Evolutionary conservation across 2,113 vertebrate genomes (phyloP), one percentile per base, ranked within the genome.

Genomic region (Hoplias malabaricus): DNA sequence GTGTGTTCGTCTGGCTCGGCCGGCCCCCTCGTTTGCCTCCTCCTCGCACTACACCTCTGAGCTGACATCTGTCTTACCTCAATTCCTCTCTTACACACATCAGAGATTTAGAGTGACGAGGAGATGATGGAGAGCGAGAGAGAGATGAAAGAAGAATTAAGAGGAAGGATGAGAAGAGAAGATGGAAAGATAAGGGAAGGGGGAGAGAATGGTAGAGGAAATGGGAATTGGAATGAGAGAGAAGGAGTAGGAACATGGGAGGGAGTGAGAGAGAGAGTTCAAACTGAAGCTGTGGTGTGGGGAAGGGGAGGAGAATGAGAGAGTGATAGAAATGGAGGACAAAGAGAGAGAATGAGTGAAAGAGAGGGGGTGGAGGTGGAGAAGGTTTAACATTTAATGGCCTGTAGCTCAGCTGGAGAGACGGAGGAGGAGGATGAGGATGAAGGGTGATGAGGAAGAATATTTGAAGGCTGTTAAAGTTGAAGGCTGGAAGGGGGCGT

Each of bases 341-440:
- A 23, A 2, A 5, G 16, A 19, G 31, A 61, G 54, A 12, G 57
- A 25, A 36, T 57, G 19, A 40, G 48, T 25, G n/a, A 21, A 13
- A 68, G 61, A 84, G 89, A 85, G 83, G 75, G 77, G 82, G 82
- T 81, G 89, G 76, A 66, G 75, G 72, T 63, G 75, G 81, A 90
- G 46, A 84, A 69, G 80, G 78, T 90, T 90, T 90, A 90, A 87
- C 76, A 38, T 87, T 84, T 88, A 87, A 83, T 85, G 70, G 63
- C 71, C 40, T 54, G 9, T 33, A 40, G 65, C 83, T 62, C 31
- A 36, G 59, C 67, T 81, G 48, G 54, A 71, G 72, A 59, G 50
- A 48, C 29, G 46, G 62, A 73, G 25, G 50, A 65, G 21, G 48
- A 67, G 83, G 70, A 70, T 46, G 63, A 62, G 73, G 67, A 14